Evolutionary conservation across 2,888 invertebrate genomes (phyloP), one percentile per base, ranked within the genome.

Genomic region (Tinea trinotella): DNA sequence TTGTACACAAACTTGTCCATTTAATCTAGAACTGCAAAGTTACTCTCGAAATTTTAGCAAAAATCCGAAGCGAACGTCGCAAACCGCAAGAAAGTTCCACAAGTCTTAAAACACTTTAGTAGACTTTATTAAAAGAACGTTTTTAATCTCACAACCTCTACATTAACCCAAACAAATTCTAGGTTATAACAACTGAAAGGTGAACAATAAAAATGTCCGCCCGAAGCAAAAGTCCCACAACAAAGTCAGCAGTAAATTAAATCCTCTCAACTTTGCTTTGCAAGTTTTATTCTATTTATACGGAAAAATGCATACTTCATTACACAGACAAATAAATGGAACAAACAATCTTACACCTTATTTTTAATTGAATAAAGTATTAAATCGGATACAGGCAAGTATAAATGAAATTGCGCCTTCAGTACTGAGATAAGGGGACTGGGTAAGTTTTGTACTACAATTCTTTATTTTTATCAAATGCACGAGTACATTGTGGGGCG

Each of bases 221-320:
- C 15, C 10, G 46, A 19, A 18, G 46, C 19, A 46, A 46, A 46
- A 46, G 46, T 46, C 19, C 50, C 13, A 24, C 50, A 50, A 50
- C 50, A 50, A 50, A 50, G 50, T 50, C 50, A 24, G 24, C 24
- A 24, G 50, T 50, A 50, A 50, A 50, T 50, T 50, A 50, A 50
- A 24, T 50, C 50, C 48, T 50, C 24, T 50, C 50, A 50, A 50
- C 50, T 50, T 22, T 24, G 50, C 50, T 50, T 24, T 24, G 50
- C 24, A 24, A 50, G 50, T 50, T 50, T 50, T 50, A 46, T 46
- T 46, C 46, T 46, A 46, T 46, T 46, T 46, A 46, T 46, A 46
- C 40, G 40, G 13, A 40, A 40, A 3, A 19, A 46, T 46, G 7
- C 19, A 17, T 9, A 19, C 46, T 46, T 46, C 10, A 46, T 15